These are phyloP conservation scores for Hyperoplus lanceolatus DNA, from an alignment of 2,797 vertebrate genomes.

Conservation along the genomic window DNA sequence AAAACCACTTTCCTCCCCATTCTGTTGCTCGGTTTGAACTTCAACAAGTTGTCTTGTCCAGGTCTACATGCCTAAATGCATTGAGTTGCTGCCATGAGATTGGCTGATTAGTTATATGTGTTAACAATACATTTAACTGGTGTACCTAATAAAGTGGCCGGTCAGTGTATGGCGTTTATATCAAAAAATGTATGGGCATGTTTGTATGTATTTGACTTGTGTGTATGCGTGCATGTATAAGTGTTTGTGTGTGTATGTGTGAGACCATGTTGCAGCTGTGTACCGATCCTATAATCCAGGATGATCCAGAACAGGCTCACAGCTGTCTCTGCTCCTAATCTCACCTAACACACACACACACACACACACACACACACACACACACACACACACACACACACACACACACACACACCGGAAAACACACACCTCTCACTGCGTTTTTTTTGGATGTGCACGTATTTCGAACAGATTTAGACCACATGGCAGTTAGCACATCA, in stretches of 20 bases:
- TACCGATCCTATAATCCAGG: conserved; percentile 77
- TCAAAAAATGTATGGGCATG: neutral
- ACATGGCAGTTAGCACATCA: conserved; percentile 40
- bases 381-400: conserved; percentile 21
- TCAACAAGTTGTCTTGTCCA: too few species aligned
- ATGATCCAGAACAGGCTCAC: conserved; percentile 80
- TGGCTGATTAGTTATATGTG: too few species aligned
- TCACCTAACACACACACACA: conserved; percentile 49
- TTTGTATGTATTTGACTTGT: conserved; percentile 31
- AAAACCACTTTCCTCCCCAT: too few species aligned
- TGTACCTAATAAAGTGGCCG: neutral
- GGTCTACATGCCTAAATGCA: too few species aligned
- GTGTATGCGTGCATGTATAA: conserved; percentile 27
- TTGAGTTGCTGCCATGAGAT: too few species aligned
- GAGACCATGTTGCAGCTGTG: conserved; percentile 68
- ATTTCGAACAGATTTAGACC: conserved; percentile 58
- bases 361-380: conserved; percentile 23
- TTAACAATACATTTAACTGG: neutral
- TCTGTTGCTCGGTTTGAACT: too few species aligned
- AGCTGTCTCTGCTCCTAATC: conserved; percentile 82
- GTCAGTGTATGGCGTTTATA: neutral
- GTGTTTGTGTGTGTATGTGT: conserved; percentile 41
- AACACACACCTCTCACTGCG: conserved; percentile 32
- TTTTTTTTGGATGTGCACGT: conserved; percentile 52
- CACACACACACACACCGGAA: conserved; percentile 1